Conservation (phyloP, 2,888 invertebrate species). For the Megamerina dolium region DNA sequence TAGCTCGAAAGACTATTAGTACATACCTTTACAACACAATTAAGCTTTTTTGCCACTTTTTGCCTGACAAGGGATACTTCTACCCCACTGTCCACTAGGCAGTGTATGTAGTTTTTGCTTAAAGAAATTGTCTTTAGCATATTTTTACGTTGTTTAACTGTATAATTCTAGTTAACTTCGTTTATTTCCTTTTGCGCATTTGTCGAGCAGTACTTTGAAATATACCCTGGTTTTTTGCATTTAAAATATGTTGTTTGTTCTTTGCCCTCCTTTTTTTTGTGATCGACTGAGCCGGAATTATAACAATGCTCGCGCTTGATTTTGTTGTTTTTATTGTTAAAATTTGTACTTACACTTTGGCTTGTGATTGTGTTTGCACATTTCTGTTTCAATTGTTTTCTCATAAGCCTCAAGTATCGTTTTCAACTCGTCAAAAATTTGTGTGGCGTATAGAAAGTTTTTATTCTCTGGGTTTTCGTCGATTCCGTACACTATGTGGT, state of each 20-base stretch:
- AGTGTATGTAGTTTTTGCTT: slow-evolving; percentile 3
- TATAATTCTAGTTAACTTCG: slow-evolving; percentile 3
- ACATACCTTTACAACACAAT: slow-evolving; percentile 1
- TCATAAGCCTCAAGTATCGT: slow-evolving; percentile 3
- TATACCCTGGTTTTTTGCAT: slow-evolving; percentile 12
- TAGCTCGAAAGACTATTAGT: slow-evolving; percentile 3
- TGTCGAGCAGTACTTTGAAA: slow-evolving; percentile 12
- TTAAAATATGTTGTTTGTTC: slow-evolving; percentile 15
- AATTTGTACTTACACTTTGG: neutral
- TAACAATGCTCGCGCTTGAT: no score
- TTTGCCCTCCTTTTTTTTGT: slow-evolving; percentile 16
- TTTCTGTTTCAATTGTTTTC: slow-evolving; percentile 3
- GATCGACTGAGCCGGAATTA: no score
- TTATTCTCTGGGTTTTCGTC: slow-evolving; percentile 9
- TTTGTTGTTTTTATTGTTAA: neutral
- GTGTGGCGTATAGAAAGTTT: no score
- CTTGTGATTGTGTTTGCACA: no score
- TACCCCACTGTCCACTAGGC: slow-evolving; percentile 6
- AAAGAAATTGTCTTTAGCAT: slow-evolving; percentile 8
- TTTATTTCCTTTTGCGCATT: slow-evolving; percentile 1
- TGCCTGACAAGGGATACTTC: slow-evolving; percentile 4
- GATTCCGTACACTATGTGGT: slow-evolving; percentile 12
- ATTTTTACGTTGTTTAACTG: neutral
- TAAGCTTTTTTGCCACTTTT: slow-evolving; percentile 5
- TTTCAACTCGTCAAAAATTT: neutral